phyloP scores from a whole-genome alignment of 2,113 vertebrate species.

The Recurvirostra avosetta region DNA sequence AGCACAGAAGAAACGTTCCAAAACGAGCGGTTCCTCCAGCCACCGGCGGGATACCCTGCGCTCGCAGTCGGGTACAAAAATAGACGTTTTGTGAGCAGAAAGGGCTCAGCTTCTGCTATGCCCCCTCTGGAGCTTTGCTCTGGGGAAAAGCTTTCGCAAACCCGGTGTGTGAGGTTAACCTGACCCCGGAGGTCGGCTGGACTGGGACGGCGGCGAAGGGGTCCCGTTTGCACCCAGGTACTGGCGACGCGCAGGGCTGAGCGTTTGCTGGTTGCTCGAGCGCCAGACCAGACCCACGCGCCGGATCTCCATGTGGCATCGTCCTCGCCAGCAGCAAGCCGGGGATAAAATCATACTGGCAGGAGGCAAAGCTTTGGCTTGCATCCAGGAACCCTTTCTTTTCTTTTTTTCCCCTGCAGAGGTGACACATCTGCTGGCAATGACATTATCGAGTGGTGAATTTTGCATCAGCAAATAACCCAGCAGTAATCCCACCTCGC shows the following conservation, averaged over 20 bases:
- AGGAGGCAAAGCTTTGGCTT: neutral
- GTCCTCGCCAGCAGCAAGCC: neutral
- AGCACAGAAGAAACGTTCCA: neutral
- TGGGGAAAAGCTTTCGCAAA: neutral
- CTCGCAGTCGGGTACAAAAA: accelerated
- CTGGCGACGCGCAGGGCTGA: accelerated
- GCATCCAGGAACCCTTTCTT: neutral
- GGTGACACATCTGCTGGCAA: neutral
- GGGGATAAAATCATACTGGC: neutral
- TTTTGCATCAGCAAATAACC: neutral
- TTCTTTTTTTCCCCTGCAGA: neutral
- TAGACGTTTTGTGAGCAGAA: accelerated
- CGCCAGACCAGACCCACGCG: neutral
- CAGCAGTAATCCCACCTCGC: neutral
- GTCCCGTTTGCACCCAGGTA: accelerated
- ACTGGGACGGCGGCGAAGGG: accelerated
- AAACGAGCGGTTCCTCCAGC: accelerated
- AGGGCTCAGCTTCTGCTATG: neutral
- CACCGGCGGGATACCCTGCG: accelerated
- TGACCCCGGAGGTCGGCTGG: accelerated
- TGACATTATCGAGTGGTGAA: neutral
- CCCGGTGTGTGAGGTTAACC: accelerated
- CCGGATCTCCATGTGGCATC: neutral
- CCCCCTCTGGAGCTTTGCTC: neutral
- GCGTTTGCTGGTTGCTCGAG: neutral